A percentile compares a stretch with the other conserved stretches of the same genome.
Conservation (phyloP, 2,113 vertebrate genomes). For the Muscicapa adusta region DNA sequence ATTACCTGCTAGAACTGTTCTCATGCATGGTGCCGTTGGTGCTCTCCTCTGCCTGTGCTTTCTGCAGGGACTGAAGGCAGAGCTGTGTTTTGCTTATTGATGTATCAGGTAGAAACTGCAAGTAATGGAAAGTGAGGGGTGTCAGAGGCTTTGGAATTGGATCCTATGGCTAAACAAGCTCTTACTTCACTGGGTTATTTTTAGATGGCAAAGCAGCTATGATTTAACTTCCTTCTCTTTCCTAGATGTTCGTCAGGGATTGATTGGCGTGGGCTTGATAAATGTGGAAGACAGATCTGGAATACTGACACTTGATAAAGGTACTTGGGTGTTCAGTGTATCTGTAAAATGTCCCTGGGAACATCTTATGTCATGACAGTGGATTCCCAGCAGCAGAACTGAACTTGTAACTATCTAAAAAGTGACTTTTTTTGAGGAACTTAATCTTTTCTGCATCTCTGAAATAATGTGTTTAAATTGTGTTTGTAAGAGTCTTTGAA, state of each 20-base stretch:
- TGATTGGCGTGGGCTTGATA: constrained; percentile 95
- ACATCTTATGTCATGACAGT: rapidly evolving
- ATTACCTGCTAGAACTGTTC: neutral
- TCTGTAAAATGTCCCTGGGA: neutral
- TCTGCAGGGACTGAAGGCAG: neutral
- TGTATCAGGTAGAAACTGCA: neutral
- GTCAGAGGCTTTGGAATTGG: neutral
- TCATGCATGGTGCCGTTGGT: rapidly evolving
- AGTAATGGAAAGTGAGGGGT: neutral
- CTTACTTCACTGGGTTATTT: neutral
- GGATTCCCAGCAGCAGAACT: neutral
- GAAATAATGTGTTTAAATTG: neutral
- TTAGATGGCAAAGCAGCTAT: neutral
- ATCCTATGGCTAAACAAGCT: neutral
- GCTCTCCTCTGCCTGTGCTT: neutral
- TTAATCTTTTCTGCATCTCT: neutral
- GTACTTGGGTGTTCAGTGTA: constrained; percentile 53
- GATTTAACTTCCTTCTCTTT: neutral
- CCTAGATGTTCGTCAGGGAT: constrained; percentile 89
- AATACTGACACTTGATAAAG: constrained; percentile 91
- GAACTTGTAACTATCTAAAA: neutral
- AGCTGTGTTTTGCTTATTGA: neutral
- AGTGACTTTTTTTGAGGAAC: neutral
- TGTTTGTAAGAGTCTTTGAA: neutral
- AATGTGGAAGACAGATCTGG: constrained; percentile 93